Conservation (phyloP, 2,888 invertebrate genomes). For the Rhabditoides inermis region DNA sequence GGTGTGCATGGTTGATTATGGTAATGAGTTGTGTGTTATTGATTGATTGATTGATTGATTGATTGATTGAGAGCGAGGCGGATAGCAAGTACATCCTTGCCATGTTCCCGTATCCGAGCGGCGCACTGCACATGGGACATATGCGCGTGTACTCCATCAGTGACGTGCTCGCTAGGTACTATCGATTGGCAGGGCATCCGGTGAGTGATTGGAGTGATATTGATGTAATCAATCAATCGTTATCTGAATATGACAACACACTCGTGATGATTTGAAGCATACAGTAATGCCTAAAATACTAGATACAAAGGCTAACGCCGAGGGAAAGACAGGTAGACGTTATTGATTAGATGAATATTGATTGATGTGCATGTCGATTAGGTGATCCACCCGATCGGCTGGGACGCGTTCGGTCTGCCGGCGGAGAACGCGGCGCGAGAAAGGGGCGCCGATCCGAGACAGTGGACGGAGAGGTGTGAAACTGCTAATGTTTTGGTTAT, state of each 20-base stretch:
- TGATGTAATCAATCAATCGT: background rate
- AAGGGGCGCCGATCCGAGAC: constrained; percentile 67
- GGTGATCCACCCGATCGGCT: constrained; percentile 90
- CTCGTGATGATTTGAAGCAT: no score
- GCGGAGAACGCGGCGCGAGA: constrained; percentile 97
- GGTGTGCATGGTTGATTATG: background rate
- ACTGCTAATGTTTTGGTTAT: no score
- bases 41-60: background rate
- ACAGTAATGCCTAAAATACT: no score
- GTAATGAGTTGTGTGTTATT: no score
- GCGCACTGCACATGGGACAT: constrained; percentile 93
- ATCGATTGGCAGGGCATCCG: constrained; percentile 71
- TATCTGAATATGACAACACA: background rate
- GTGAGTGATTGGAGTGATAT: constrained; percentile 8
- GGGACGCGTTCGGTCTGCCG: constrained; percentile 97
- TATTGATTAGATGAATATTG: no score
- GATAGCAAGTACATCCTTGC: constrained; percentile 70
- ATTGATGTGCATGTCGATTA: no score
- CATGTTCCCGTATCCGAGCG: constrained; percentile 99
- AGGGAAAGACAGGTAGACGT: no score
- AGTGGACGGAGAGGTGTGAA: constrained; percentile 70
- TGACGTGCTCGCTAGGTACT: constrained; percentile 81
- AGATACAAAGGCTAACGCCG: no score
- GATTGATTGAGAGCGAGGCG: background rate
- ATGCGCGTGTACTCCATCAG: constrained; percentile 91